Percentiles rank a stretch among this genome's conserved stretches.
phyloP scores from a whole-genome alignment of 2,888 invertebrate genomes.

The Polydrusus pterygomalis region DNA sequence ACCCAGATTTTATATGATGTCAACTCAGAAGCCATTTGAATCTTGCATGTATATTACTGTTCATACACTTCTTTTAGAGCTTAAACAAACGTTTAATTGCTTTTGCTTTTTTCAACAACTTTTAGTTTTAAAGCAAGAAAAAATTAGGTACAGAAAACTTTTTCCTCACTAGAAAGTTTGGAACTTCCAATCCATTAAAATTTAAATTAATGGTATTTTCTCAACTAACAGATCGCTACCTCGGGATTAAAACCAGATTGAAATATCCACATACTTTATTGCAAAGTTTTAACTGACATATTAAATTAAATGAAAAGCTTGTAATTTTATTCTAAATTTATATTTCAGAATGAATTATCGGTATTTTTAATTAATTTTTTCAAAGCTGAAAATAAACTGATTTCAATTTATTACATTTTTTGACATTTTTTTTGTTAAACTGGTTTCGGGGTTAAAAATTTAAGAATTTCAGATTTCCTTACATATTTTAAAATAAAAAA shows the following conservation, averaged over 20 bases:
- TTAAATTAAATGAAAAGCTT: slow-evolving; percentile 5
- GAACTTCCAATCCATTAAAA: slow-evolving; percentile 13
- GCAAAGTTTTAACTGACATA: neutral
- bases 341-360: neutral
- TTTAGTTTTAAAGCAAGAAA: too few relatives aligned
- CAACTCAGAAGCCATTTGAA: too few relatives aligned
- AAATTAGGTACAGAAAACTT: neutral
- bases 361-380: slow-evolving; percentile 1
- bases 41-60: too few relatives aligned
- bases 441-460: too few relatives aligned
- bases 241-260: slow-evolving; percentile 17
- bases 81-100: too few relatives aligned
- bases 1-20: too few relatives aligned
- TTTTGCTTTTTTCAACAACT: too few relatives aligned
- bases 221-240: slow-evolving; percentile 16
- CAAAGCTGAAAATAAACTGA: neutral
- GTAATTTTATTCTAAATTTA: neutral
- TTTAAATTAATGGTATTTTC: neutral
- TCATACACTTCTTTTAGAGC: too few relatives aligned
- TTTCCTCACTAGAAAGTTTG: neutral
- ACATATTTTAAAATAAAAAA: too few relatives aligned
- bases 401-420: too few relatives aligned
- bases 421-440: too few relatives aligned
- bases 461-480: too few relatives aligned
- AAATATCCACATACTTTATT: slow-evolving; percentile 18